phyloP scores from a whole-genome alignment of 1,140 invertebrate genomes.

The Alviniconcha marisindica region DNA sequence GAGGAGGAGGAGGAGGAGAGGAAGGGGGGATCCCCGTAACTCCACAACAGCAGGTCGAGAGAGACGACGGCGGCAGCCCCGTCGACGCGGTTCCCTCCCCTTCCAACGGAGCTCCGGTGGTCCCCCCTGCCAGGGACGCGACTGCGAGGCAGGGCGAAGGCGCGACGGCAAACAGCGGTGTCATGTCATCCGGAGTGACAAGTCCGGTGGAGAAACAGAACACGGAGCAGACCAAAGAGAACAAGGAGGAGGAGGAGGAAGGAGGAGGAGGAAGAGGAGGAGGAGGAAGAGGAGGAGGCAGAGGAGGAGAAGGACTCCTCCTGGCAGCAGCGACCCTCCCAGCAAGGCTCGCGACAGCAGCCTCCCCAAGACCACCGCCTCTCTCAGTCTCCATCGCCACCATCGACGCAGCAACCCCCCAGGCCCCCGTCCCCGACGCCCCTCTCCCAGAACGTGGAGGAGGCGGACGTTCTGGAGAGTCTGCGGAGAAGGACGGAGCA shows the following conservation, averaged over 20 bases:
- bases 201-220: conserved; percentile 35
- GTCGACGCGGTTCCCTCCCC: background rate
- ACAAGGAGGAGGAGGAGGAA: conserved; percentile 1
- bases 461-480: background rate
- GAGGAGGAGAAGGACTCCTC: background rate
- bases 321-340: background rate
- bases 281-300: background rate
- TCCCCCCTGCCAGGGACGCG: background rate
- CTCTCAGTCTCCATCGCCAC: too few species aligned
- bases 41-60: background rate
- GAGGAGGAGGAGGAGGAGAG: background rate
- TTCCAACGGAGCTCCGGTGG: background rate
- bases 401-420: background rate
- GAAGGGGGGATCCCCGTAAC: background rate
- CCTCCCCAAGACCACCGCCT: background rate
- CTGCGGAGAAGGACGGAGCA: background rate
- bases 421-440: background rate
- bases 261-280: background rate
- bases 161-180: background rate
- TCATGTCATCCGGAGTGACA: background rate
- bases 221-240: conserved; percentile 34
- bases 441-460: background rate
- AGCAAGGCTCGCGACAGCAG: background rate
- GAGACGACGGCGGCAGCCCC: conserved; percentile 3
- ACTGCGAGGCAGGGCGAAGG: background rate